Base-by-base conservation (phyloP, 2,888 invertebrate genomes). In the Bembecia ichneumoniformis region DNA sequence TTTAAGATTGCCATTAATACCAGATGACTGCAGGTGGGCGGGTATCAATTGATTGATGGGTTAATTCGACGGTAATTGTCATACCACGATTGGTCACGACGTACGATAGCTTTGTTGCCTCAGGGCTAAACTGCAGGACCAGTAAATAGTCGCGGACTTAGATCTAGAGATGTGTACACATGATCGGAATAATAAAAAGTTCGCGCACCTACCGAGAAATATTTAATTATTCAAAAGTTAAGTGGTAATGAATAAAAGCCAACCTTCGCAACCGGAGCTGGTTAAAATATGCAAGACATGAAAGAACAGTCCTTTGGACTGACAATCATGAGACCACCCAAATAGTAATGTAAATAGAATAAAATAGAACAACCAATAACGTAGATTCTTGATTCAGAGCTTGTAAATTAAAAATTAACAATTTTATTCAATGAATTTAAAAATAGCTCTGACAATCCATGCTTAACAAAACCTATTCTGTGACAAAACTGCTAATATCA, bases 1-100 rank as follows among this genome's bases (percentile, higher is more conserved):
- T 48, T 57, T 55, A 57, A 69, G 68, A 76, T 73, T 71, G 66
- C 53, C 76, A 75, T 57, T 60, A 64, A 62, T 63, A 59, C 63
- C 62, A 60, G 67, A 71, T 68, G 66, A 64, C 60, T 68, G 64
- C 67, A 71, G 69, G 68, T 74, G 69, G 68, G 70, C 64, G 66
- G 58, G 56, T 62, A 66, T 66, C 74, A 64, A 72, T 74, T 77
- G 80, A 81, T 81, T 77, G 79, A 82, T 82, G 71, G 77, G 72
- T 76, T 81, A 79, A 82, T 79, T 77, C 66, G 59, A 68, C 59
- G 60, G 63, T 79, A 81, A 80, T 80, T 76, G 77, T 77, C 75
- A 70, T 74, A 65, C 60, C 55, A 58, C 62, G 68, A 74, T 78
- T 72, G 76, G 82, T 81, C 81, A 82, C 82, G 82, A 78, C 64